Evolutionary conservation across 2,113 vertebrate species (phyloP).

Genomic region (Paedocypris sp.): DNA sequence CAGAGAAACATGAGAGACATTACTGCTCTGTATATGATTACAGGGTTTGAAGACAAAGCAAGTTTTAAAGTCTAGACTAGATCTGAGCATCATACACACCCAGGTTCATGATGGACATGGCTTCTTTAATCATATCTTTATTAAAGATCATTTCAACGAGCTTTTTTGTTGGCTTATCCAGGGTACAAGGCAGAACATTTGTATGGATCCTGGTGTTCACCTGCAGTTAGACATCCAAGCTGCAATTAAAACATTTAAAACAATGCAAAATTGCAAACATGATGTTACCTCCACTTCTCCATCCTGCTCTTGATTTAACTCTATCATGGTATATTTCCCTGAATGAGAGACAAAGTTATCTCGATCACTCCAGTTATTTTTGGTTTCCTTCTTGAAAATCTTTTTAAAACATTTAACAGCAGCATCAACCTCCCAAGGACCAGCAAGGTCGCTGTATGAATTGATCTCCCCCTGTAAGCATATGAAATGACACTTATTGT

Average conservation of each 20-base stretch:
- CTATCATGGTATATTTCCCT: constrained; percentile 79
- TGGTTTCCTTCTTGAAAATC: constrained; percentile 86
- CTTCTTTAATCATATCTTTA: constrained; percentile 80
- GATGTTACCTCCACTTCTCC: constrained; percentile 60
- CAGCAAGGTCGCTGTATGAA: constrained; percentile 58
- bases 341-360: constrained; percentile 66
- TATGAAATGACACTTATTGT: too few species aligned
- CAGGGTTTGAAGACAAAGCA: too few species aligned
- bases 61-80: too few species aligned
- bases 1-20: not conserved
- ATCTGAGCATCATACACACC: too few species aligned
- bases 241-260: too few species aligned
- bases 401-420: constrained; percentile 83
- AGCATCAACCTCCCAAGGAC: not conserved
- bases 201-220: constrained; percentile 53
- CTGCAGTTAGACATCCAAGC: constrained; percentile 52
- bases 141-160: constrained; percentile 83
- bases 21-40: too few species aligned
- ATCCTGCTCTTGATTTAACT: constrained; percentile 72
- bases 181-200: constrained; percentile 59
- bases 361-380: constrained; percentile 75
- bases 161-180: constrained; percentile 64
- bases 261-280: too few species aligned
- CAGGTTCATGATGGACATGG: constrained; percentile 83
- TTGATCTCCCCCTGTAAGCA: constrained; percentile 69